These are phyloP conservation scores for Notoglanidium macrostoma DNA, from an alignment of 2,797 vertebrate species.

Conservation along the genomic window DNA sequence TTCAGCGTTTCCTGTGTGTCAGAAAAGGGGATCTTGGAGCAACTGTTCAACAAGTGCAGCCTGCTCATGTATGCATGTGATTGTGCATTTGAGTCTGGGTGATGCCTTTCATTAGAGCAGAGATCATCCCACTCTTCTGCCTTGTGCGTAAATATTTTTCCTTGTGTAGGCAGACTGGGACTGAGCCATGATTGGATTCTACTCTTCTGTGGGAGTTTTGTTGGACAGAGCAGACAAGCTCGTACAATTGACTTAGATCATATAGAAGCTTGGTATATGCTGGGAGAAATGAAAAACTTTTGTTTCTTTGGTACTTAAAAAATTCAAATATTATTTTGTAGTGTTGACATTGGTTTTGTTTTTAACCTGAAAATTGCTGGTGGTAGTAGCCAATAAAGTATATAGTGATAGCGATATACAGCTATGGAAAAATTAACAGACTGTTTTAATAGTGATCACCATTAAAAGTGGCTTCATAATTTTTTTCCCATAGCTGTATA, in stretches of 20 bases:
- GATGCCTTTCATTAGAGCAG: slow-evolving; percentile 38
- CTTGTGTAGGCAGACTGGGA: neutral
- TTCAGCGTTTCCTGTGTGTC: slow-evolving; percentile 20
- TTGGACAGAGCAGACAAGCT: slow-evolving; percentile 8
- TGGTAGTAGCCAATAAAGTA: neutral
- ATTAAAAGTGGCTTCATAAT: no score
- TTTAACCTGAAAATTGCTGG: neutral
- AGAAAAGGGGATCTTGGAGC: slow-evolving; percentile 18
- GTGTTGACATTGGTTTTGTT: neutral
- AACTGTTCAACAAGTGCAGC: neutral
- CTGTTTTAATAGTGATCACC: no score
- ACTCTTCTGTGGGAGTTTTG: slow-evolving; percentile 24
- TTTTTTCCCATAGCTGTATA: neutral
- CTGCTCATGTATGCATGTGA: neutral
- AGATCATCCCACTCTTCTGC: slow-evolving; percentile 14
- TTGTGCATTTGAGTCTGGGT: slow-evolving; percentile 6
- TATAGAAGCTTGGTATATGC: neutral
- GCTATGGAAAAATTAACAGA: no score
- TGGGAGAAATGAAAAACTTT: neutral
- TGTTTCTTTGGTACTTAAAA: neutral
- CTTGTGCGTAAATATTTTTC: slow-evolving; percentile 34
- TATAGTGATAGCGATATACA: neutral
- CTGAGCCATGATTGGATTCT: slow-evolving; percentile 14
- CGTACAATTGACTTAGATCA: neutral
- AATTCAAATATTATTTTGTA: neutral